These are phyloP conservation scores for Diglossa cyanea DNA, from an alignment of 2,797 vertebrate genomes.

Conservation along the genomic window DNA sequence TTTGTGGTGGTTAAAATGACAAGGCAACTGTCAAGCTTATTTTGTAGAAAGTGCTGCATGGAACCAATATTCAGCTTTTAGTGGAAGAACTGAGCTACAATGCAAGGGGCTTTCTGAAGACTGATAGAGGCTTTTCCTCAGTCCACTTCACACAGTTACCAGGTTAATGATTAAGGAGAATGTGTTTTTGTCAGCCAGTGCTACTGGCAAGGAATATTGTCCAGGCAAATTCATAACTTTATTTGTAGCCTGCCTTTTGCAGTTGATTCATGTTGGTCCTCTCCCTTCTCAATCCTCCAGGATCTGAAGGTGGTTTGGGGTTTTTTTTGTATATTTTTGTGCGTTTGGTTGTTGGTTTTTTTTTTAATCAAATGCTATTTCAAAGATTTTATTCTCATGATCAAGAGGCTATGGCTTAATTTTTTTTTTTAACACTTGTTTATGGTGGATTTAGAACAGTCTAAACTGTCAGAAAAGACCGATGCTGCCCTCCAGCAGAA, in stretches of 20 bases:
- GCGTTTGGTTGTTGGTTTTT: background rate
- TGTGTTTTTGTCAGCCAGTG: background rate
- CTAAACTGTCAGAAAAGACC: background rate
- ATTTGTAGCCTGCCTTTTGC: background rate
- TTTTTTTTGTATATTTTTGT: background rate
- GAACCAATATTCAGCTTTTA: background rate
- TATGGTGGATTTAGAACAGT: background rate
- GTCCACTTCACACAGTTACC: background rate
- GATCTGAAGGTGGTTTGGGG: background rate
- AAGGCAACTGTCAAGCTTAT: background rate
- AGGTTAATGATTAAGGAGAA: conserved; percentile 6
- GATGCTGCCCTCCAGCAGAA: background rate
- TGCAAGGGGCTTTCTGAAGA: background rate
- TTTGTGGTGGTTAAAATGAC: background rate
- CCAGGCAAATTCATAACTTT: background rate
- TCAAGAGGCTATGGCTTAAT: background rate
- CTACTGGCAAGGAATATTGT: background rate
- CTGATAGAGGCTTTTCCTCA: background rate
- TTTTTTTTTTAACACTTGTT: background rate
- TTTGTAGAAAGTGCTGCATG: background rate
- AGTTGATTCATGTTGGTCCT: background rate
- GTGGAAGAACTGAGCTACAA: background rate
- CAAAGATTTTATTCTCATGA: background rate
- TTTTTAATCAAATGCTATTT: background rate
- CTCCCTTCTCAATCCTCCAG: background rate